Percentiles rank a stretch among this genome's conserved stretches.
phyloP scores from a whole-genome alignment of 2,113 vertebrate species.

The Oncorhynchus keta region DNA sequence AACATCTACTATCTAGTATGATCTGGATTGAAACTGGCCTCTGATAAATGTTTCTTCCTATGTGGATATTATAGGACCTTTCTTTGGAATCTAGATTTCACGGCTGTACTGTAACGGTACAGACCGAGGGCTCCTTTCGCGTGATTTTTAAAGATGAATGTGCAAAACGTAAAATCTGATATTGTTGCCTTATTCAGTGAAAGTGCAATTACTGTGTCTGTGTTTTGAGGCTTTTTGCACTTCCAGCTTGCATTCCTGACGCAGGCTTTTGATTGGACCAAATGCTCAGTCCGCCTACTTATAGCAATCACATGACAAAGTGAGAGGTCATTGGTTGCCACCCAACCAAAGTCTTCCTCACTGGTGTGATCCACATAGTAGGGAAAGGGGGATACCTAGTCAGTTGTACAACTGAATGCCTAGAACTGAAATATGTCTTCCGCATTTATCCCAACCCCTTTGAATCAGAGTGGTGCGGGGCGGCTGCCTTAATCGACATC shows the following conservation, averaged over 20 bases:
- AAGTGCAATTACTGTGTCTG: neutral
- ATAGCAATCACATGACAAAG: constrained; percentile 1
- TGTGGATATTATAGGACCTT: neutral
- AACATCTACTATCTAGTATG: neutral
- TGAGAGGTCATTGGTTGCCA: constrained; percentile 11
- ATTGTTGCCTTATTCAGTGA: neutral
- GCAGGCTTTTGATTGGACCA: neutral
- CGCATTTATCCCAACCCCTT: too few relatives aligned
- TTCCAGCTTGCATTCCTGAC: constrained; percentile 1
- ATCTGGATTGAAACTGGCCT: neutral
- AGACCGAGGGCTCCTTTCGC: too few relatives aligned
- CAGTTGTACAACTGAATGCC: too few relatives aligned
- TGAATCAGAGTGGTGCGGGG: too few relatives aligned
- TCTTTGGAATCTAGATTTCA: neutral
- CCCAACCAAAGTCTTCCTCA: constrained; percentile 15
- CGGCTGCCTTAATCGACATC: too few relatives aligned
- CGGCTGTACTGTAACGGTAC: too few relatives aligned
- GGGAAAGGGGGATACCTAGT: too few relatives aligned
- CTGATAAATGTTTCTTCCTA: neutral
- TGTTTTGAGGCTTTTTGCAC: neutral
- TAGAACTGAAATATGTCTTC: too few relatives aligned
- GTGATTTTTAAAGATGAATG: neutral
- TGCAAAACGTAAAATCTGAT: neutral
- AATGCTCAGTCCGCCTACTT: constrained; percentile 5
- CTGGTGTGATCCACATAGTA: constrained; percentile 18